Evolutionary conservation across 2,113 vertebrate genomes (phyloP).

Genomic region (Salvelinus fontinalis): DNA sequence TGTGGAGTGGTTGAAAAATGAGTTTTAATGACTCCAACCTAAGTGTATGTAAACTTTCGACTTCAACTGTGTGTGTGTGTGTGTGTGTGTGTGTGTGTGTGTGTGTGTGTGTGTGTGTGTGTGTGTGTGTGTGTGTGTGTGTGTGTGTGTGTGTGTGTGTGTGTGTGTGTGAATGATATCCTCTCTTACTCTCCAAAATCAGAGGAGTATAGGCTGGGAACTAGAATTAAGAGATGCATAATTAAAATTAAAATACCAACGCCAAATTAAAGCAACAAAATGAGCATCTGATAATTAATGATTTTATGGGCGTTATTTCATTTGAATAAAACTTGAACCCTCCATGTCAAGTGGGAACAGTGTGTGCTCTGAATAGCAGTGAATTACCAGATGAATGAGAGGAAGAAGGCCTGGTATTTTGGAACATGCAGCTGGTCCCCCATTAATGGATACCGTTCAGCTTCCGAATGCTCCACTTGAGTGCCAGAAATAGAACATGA

Average conservation of each 20-base stretch:
- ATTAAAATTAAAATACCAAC: not conserved
- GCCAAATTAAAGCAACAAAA: not conserved
- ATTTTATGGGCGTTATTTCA: not conserved
- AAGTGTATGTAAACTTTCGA: no score
- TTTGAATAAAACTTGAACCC: not conserved
- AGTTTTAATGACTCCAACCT: no score
- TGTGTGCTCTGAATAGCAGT: conserved; percentile 10
- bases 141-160: no score
- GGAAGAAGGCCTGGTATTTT: conserved; percentile 31
- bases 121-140: no score
- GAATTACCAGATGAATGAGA: conserved; percentile 25
- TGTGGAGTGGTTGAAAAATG: no score
- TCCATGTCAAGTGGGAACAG: not conserved
- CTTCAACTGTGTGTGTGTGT: no score
- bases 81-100: no score
- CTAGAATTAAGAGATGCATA: not conserved
- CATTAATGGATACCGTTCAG: conserved; percentile 67
- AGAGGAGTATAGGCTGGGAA: not conserved
- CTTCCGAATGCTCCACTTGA: conserved; percentile 62
- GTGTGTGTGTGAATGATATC: not conserved
- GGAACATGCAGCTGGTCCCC: conserved; percentile 58
- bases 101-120: no score
- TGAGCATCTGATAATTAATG: not conserved
- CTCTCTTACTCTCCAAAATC: not conserved
- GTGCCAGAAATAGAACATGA: conserved; percentile 68